Evolutionary conservation across 2,113 vertebrate species (phyloP).

Genomic region (Neopipo cinnamomea): DNA sequence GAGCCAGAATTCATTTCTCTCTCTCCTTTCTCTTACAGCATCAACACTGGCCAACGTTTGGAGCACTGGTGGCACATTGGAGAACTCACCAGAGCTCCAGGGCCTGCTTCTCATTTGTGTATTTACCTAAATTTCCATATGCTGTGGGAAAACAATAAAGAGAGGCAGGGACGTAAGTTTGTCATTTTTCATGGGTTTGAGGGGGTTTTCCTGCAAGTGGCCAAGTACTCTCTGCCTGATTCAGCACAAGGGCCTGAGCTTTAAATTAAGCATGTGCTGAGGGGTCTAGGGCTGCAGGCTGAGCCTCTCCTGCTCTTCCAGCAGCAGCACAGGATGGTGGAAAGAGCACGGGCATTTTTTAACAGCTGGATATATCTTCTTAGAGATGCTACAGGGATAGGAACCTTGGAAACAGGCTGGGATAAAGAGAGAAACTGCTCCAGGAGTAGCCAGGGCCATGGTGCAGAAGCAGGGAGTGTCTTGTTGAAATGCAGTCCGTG

Average conservation of each 20-base stretch:
- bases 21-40: constrained; percentile 19
- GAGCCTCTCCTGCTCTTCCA: not conserved
- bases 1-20: constrained; percentile 33
- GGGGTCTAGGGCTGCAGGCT: not conserved
- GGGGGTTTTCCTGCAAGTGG: not conserved
- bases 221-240: rapidly evolving
- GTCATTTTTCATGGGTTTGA: not conserved
- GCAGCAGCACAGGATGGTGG: not conserved
- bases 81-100: constrained; percentile 26
- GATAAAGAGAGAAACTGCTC: not conserved
- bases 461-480: not conserved
- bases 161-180: constrained; percentile 14
- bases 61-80: constrained; percentile 21
- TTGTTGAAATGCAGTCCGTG: not conserved
- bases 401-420: not conserved
- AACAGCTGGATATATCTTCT: not conserved
- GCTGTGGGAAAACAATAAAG: constrained; percentile 41
- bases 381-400: not conserved
- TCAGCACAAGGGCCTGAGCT: not conserved
- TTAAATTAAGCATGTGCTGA: not conserved
- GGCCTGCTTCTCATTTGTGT: constrained; percentile 42
- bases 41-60: constrained; percentile 37
- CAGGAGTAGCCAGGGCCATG: not conserved
- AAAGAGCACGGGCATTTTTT: not conserved
- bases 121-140: constrained; percentile 75